Evolutionary conservation across 2,797 vertebrate genomes (phyloP).

Genomic region (Geotrypetes seraphini): DNA sequence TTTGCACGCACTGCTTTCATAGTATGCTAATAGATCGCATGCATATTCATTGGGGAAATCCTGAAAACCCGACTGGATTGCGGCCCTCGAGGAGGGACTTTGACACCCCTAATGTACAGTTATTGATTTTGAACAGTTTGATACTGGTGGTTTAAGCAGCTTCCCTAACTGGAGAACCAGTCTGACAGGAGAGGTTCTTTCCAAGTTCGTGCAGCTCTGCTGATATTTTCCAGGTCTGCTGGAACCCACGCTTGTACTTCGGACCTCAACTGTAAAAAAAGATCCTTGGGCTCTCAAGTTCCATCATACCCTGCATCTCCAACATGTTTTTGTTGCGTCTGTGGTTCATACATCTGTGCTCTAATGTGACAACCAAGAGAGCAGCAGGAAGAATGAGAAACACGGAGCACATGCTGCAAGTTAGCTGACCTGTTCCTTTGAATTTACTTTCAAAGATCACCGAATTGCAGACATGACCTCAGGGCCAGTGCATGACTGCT

Average conservation of each 20-base stretch:
- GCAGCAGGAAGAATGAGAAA: slow-evolving; percentile 27
- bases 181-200: no score
- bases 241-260: slow-evolving; percentile 16
- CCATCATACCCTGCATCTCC: slow-evolving; percentile 14
- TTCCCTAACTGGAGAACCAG: no score
- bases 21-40: no score
- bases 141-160: no score
- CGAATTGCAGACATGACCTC: not conserved
- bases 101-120: no score
- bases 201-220: no score
- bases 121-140: no score
- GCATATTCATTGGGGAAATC: no score
- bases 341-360: not conserved
- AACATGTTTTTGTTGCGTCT: not conserved
- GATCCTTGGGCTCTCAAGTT: slow-evolving; percentile 2
- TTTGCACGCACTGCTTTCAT: no score
- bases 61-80: no score
- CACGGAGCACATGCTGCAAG: slow-evolving; percentile 29
- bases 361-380: slow-evolving; percentile 13
- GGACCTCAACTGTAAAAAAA: slow-evolving; percentile 3
- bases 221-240: no score
- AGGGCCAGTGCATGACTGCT: slow-evolving; percentile 1
- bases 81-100: no score
- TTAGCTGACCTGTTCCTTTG: slow-evolving; percentile 7
- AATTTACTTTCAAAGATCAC: not conserved